Evolutionary conservation across 1,140 invertebrate species (phyloP).

Genomic region (Anthonomus grandis): DNA sequence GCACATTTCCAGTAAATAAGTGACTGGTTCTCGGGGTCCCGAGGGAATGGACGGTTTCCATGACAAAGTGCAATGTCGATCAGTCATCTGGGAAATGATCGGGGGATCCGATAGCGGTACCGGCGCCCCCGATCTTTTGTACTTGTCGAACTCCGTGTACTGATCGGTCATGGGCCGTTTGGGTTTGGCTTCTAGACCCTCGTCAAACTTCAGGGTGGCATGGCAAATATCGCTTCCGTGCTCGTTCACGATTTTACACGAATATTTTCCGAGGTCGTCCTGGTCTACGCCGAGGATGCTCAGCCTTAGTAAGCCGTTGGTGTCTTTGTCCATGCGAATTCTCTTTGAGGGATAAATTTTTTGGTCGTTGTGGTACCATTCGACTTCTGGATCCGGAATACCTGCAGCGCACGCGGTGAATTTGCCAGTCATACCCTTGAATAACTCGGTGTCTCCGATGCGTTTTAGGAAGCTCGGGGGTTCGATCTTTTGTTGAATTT

Average conservation of each 20-base stretch:
- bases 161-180: conserved; percentile 74
- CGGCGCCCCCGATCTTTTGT: conserved; percentile 74
- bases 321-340: conserved; percentile 78
- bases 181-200: conserved; percentile 59
- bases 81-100: conserved; percentile 84
- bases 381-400: conserved; percentile 78
- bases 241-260: conserved; percentile 75
- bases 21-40: conserved; percentile 77
- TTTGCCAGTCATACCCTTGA: conserved; percentile 83
- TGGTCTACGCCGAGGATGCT: conserved; percentile 70
- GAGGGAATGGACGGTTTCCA: conserved; percentile 89
- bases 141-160: conserved; percentile 80
- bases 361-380: conserved; percentile 79
- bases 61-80: conserved; percentile 75
- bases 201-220: conserved; percentile 77
- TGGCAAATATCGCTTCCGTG: conserved; percentile 80
- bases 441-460: conserved; percentile 84
- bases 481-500: conserved; percentile 71
- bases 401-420: conserved; percentile 87
- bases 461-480: conserved; percentile 84
- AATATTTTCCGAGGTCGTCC: conserved; percentile 79
- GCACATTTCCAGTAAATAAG: conserved; percentile 91
- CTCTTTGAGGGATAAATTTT: conserved; percentile 76
- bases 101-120: conserved; percentile 83
- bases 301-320: conserved; percentile 74